Base-by-base conservation (phyloP, 2,797 vertebrate genomes). In the Alectoris magna region DNA sequence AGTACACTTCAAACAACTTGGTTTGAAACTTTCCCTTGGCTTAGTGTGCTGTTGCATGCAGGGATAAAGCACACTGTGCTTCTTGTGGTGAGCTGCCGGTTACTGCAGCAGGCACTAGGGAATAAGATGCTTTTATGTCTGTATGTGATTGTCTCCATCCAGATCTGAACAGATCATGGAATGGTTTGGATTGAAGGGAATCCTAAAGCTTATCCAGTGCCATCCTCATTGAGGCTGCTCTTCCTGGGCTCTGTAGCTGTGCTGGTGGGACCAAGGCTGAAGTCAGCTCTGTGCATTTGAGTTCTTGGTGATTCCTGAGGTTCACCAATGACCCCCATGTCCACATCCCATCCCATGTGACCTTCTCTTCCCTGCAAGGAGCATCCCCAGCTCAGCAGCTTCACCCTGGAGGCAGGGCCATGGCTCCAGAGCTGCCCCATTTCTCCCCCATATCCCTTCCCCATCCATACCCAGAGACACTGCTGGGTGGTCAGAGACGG, bases 31-130 rank as follows among this genome's bases (percentile, higher is more conserved):
- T 58, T 2, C 11, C 66, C 59, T 44, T 6, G 56, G 64, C 94
- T 96, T 97, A 86, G 85, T 75, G 95, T 92, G 53, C 90, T 92
- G 63, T 75, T 84, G 80, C 90, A 77, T 76, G 83, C 63, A 26
- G 8, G 44, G 59, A 87, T 72, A 55, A 97, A 96, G 51, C 2
- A 2, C 56, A 75, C 22, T 66, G 48, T 19, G 21, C 53, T 26
- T 79, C 74, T 53, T 3, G 1, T 75, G 31, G 21, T 26, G 41
- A 17, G 18, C 14, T 29, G 66, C 83, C 36, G 14, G 73, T n/a
- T 44, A n/a, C 46, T 53, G 46, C 26, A 78, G 39, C 36, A 34
- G 39, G 46, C 8, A 23, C 22, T 11, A 10, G 36, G 39, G 64
- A 67, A 29, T 2, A 13, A 72, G 48, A 73, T n/a, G 26, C 5